Conservation (phyloP, 1,140 invertebrate genomes). For the Zaprionus capensis region DNA sequence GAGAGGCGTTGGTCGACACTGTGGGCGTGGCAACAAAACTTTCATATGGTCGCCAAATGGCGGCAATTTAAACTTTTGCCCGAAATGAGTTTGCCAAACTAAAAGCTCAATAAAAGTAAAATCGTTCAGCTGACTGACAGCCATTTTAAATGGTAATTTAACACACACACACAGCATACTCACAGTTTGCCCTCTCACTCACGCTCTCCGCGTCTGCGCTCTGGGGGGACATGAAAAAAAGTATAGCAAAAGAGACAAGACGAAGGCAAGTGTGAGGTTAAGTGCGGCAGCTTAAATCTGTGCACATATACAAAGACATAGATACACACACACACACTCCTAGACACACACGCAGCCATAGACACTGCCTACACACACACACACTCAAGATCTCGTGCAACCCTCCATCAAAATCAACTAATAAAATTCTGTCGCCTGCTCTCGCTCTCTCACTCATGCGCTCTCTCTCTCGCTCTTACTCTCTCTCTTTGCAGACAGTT, state of each 20-base stretch:
- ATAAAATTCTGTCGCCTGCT: constrained; percentile 46
- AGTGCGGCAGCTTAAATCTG: constrained; percentile 80
- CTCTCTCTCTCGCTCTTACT: constrained; percentile 50
- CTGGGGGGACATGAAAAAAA: constrained; percentile 31
- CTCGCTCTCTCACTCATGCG: constrained; percentile 62
- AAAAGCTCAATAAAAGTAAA: constrained; percentile 80
- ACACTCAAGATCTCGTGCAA: constrained; percentile 26
- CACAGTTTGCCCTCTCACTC: constrained; percentile 26
- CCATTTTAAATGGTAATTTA: constrained; percentile 83
- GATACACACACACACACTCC: constrained; percentile 20
- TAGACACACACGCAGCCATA: constrained; percentile 24
- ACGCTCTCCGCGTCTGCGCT: constrained; percentile 73
- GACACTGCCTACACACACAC: constrained; percentile 45
- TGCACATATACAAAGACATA: constrained; percentile 34
- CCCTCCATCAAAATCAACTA: constrained; percentile 60
- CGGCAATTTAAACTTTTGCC: constrained; percentile 76
- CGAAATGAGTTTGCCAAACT: constrained; percentile 78
- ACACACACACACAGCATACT: constrained; percentile 32
- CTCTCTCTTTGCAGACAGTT: constrained; percentile 87
- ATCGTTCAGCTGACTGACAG: constrained; percentile 78
- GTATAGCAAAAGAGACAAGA: constrained; percentile 38
- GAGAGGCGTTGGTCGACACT: neutral
- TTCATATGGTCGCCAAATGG: constrained; percentile 58
- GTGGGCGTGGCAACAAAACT: neutral
- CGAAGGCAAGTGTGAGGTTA: constrained; percentile 79